Evolutionary conservation across 2,888 invertebrate species (phyloP), one percentile per base, ranked within the genome.

Genomic region (Rhagonycha fulva): DNA sequence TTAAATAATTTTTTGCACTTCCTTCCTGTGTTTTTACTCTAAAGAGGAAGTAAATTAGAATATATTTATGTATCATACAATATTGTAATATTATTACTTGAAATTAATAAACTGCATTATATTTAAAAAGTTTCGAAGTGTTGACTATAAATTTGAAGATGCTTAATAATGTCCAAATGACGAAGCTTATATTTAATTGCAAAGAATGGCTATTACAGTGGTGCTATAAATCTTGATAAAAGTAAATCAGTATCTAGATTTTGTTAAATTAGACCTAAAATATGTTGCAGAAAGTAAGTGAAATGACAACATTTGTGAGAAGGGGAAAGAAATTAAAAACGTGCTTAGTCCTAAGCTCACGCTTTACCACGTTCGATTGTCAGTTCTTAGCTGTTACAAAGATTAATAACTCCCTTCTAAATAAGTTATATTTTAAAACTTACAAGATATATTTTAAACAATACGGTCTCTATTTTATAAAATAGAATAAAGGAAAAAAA

Each of bases 161-260:
- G n/a, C 26, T 14, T 12, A 60, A 70, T 66, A 63, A 30, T 24
- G 62, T 63, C 67, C 60, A 14, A 60, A 11, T n/a, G 28, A 71
- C 68, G 47, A 68, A 71, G 75, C 68, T 71, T 61, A 76, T 66
- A 73, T 76, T 76, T 73, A 76, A 73, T 76, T 47, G 61, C 66
- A 71, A 69, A 71, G 70, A 66, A 30, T 23, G 68, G 62, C 62
- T 67, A 76, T 78, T 78, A 77, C 74, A 80, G 79, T 77, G 78
- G 79, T 80, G 78, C 81, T 79, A 79, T 87, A 87, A 87, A 87
- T 87, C 86, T 86, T 85, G 85, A 85, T 86, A 84, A 85, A 86
- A 84, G 87, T 87, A 87, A 87, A 87, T 87, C 87, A 87, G 85
- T 82, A 82, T 78, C 84, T 83, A 86, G 84, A 86, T 86, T 86